Conservation (phyloP, 2,888 invertebrate genomes). For the Polyommatus icarus region DNA sequence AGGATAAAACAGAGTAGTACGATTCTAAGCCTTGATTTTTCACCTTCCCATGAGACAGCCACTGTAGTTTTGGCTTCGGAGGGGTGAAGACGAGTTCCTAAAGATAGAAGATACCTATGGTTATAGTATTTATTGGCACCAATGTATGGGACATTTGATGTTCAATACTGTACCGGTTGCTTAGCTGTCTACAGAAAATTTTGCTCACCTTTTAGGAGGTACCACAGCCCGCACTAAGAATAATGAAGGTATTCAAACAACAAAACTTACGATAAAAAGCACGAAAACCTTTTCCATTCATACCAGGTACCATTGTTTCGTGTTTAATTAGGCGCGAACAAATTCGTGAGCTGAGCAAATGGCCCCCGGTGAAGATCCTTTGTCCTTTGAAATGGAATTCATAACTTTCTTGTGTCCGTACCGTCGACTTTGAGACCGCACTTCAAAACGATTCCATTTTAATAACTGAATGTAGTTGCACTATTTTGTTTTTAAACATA, state of each 20-base stretch:
- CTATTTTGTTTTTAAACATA: neutral
- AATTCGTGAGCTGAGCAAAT: slow-evolving; percentile 73
- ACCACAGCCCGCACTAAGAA: neutral
- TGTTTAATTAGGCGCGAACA: slow-evolving; percentile 79
- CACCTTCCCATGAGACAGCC: neutral
- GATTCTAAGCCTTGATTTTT: neutral
- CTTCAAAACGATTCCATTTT: slow-evolving; percentile 66
- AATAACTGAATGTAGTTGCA: slow-evolving; percentile 58
- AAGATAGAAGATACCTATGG: too few relatives aligned
- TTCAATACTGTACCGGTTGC: neutral
- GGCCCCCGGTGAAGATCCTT: slow-evolving; percentile 67
- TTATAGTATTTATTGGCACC: too few relatives aligned
- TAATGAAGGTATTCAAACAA: slow-evolving; percentile 6
- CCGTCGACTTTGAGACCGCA: slow-evolving; percentile 64
- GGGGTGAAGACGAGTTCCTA: too few relatives aligned
- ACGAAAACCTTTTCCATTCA: slow-evolving; percentile 53
- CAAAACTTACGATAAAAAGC: slow-evolving; percentile 47
- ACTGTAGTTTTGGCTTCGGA: neutral
- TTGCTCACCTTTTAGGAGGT: neutral
- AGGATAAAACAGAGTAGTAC: too few relatives aligned
- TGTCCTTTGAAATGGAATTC: slow-evolving; percentile 72
- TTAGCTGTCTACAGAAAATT: neutral
- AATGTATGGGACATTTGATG: too few relatives aligned
- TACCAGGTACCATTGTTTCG: slow-evolving; percentile 59
- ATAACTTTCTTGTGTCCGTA: slow-evolving; percentile 70